These are phyloP conservation scores for Aphidius ervi DNA, from an alignment of 1,140 invertebrate species.

Conservation along the genomic window DNA sequence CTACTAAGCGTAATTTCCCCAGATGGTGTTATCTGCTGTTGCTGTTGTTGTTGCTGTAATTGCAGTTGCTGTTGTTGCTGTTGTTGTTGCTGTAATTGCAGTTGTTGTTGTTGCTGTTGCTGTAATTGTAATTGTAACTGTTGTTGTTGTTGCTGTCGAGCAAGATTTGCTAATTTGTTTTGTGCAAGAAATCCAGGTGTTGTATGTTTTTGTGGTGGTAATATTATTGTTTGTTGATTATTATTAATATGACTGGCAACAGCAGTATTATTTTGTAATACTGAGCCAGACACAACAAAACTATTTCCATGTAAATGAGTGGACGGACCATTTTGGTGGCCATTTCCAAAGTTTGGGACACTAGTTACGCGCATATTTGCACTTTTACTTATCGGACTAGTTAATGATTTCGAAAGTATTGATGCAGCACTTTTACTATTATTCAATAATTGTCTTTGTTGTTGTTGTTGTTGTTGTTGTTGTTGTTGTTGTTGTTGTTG, in stretches of 20 bases:
- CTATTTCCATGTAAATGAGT: slow-evolving; percentile 16
- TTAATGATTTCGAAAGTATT: slow-evolving; percentile 48
- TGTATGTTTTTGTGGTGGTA: slow-evolving; percentile 48
- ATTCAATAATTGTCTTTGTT: slow-evolving; percentile 43
- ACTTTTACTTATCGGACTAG: slow-evolving; percentile 47
- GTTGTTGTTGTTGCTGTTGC: slow-evolving; percentile 37
- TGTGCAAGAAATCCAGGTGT: slow-evolving; percentile 45
- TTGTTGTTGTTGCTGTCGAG: slow-evolving; percentile 43
- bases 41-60: neutral
- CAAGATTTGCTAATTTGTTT: slow-evolving; percentile 46
- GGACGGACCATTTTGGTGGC: slow-evolving; percentile 46
- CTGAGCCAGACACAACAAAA: slow-evolving; percentile 12
- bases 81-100: slow-evolving; percentile 28
- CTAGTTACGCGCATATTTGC: slow-evolving; percentile 20
- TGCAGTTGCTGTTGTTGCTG: slow-evolving; percentile 8
- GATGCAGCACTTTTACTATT: slow-evolving; percentile 36
- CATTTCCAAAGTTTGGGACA: slow-evolving; percentile 44
- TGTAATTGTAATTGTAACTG: slow-evolving; percentile 41
- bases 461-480: slow-evolving; percentile 17
- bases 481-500: slow-evolving; percentile 6
- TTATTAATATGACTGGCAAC: slow-evolving; percentile 28
- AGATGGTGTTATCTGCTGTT: slow-evolving; percentile 48
- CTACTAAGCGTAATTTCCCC: slow-evolving; percentile 56
- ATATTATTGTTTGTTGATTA: slow-evolving; percentile 44
- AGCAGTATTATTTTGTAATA: slow-evolving; percentile 16